These are phyloP conservation scores for Antheraea assamensis DNA, from an alignment of 2,888 invertebrate species.

Conservation along the genomic window DNA sequence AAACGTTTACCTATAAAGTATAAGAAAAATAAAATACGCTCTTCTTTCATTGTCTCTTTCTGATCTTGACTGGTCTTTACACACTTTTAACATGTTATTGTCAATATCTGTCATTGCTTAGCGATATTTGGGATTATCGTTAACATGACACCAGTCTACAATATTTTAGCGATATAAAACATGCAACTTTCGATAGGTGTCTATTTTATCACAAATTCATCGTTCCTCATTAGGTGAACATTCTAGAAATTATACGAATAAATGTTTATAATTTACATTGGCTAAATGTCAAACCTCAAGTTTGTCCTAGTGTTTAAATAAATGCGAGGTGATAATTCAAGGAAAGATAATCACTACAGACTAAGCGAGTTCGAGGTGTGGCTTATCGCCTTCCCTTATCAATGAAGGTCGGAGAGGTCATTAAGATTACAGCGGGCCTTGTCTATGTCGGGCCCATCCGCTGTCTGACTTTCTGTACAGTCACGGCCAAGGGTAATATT, in stretches of 20 bases:
- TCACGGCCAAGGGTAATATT: conserved; percentile 15
- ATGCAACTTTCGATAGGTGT: too few species aligned
- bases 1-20: too few species aligned
- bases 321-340: neutral
- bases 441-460: conserved; percentile 30
- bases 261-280: neutral
- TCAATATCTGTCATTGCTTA: too few species aligned
- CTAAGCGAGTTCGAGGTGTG: conserved; percentile 21
- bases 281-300: neutral
- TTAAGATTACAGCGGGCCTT: conserved; percentile 37
- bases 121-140: too few species aligned
- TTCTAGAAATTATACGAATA: neutral
- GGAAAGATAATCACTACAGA: neutral
- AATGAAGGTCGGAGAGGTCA: conserved; percentile 38
- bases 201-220: too few species aligned
- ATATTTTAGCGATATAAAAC: too few species aligned
- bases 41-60: too few species aligned
- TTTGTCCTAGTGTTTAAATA: neutral
- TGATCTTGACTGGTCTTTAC: too few species aligned
- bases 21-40: too few species aligned
- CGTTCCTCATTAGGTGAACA: neutral
- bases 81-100: too few species aligned
- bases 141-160: too few species aligned
- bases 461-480: conserved; percentile 31
- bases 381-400: conserved; percentile 33